Evolutionary conservation across 2,113 vertebrate species (phyloP).

Genomic region (Coracopsis vasa): DNA sequence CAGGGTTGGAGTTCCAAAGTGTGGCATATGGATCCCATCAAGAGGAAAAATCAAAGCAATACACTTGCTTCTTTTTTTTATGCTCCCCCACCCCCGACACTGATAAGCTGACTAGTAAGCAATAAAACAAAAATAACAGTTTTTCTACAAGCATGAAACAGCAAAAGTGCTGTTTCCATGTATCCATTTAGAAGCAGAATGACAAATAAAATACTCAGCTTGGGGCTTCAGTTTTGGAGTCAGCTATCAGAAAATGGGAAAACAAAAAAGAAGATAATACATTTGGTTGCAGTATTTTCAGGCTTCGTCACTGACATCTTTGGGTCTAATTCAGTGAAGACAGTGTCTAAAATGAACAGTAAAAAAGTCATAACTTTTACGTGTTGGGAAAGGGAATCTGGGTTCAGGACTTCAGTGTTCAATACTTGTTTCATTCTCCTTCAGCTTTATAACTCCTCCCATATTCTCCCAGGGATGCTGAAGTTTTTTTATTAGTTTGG

Average conservation of each 20-base stretch:
- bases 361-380: background rate
- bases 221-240: background rate
- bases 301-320: background rate
- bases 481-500: background rate
- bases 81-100: background rate
- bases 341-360: background rate
- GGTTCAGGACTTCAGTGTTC: background rate
- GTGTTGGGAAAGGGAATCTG: background rate
- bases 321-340: background rate
- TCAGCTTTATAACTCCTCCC: background rate
- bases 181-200: background rate
- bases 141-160: background rate
- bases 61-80: background rate
- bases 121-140: background rate
- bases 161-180: rapidly evolving
- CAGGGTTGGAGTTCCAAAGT: background rate
- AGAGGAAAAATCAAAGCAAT: background rate
- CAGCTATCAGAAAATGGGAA: background rate
- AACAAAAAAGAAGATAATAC: background rate
- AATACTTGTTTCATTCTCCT: background rate
- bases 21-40: background rate
- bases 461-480: background rate
- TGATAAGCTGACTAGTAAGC: background rate
- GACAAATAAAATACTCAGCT: background rate
- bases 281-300: background rate